phyloP scores from a whole-genome alignment of 2,888 invertebrate genomes.

The Lasioglossum villosulum region DNA sequence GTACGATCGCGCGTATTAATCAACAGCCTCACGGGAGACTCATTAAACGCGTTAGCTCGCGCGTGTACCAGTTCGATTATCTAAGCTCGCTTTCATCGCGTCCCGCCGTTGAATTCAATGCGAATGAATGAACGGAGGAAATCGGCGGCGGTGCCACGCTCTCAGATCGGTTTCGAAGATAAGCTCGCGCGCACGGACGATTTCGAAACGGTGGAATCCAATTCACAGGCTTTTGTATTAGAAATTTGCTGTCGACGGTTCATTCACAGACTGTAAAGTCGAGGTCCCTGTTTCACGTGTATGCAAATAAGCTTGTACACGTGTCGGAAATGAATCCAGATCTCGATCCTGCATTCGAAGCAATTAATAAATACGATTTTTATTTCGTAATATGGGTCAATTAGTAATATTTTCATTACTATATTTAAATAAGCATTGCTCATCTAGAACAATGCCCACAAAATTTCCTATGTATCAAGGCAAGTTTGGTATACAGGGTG shows the following conservation, averaged over 20 bases:
- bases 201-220: conserved; percentile 32
- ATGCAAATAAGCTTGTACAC: no score
- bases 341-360: no score
- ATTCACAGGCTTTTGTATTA: not conserved
- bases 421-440: no score
- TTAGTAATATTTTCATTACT: no score
- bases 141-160: not conserved
- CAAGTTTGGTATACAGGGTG: no score
- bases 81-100: conserved; percentile 26
- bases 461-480: no score
- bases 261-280: not conserved
- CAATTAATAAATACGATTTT: no score
- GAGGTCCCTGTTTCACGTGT: not conserved
- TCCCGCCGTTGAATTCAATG: conserved; percentile 32
- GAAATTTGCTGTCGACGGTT: not conserved
- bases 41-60: conserved; percentile 23
- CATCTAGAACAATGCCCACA: no score
- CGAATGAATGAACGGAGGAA: conserved; percentile 18
- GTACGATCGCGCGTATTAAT: conserved; percentile 9
- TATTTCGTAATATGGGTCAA: no score
- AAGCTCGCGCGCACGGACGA: not conserved
- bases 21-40: conserved; percentile 7
- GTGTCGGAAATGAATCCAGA: no score
- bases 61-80: conserved; percentile 24
- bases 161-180: conserved; percentile 10